Base-by-base conservation (phyloP, 2,888 invertebrate genomes). In the Apamea crenata region DNA sequence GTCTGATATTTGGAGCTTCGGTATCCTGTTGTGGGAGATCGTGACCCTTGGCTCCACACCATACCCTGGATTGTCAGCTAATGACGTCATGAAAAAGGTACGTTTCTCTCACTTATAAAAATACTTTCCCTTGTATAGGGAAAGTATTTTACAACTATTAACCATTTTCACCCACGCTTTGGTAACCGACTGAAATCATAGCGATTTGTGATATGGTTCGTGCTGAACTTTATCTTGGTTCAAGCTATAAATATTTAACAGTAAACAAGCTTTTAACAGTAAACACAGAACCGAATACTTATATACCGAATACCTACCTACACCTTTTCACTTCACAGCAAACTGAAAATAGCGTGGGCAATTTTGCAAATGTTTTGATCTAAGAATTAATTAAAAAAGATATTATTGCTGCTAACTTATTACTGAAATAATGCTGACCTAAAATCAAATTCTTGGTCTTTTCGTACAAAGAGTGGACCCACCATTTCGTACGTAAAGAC, bases 1-100 rank as follows among this genome's bases (percentile, higher is more conserved):
- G 95, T 99, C 99, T 2, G 99, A 99, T 93, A 98, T 99, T 68
- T 99, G 99, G 99, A 99, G 99, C 90, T 99, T 99, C 91, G 99
- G 99, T 0, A 98, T 99, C 25, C 97, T 99, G 18, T 98, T 99
- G 91, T 99, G 99, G 99, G 99, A 99, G 96, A 99, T 99, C 73
- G 99, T 99, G 18, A 99, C 99, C 0, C 97, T 99, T 29, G 99
- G 99, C 32, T 99, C 99, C 47, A 99, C 99, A 74, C 99, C 99
- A 0, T 99, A 99, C 95, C 99, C 99, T 0, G 99, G 99, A 0
- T 97, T 99, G 91, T 98, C 99, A 0, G 99, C 99, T 0, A 98
- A 98, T 18, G 99, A 99, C 94, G 99, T 99, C 79, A 99, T 99
- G 98, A 97, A 98, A 93, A 98, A 98, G 97, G 99, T 99, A 90